Percentiles rank a stretch among this genome's conserved stretches.
phyloP scores from a whole-genome alignment of 2,888 invertebrate species.

The Adelphocoris suturalis region DNA sequence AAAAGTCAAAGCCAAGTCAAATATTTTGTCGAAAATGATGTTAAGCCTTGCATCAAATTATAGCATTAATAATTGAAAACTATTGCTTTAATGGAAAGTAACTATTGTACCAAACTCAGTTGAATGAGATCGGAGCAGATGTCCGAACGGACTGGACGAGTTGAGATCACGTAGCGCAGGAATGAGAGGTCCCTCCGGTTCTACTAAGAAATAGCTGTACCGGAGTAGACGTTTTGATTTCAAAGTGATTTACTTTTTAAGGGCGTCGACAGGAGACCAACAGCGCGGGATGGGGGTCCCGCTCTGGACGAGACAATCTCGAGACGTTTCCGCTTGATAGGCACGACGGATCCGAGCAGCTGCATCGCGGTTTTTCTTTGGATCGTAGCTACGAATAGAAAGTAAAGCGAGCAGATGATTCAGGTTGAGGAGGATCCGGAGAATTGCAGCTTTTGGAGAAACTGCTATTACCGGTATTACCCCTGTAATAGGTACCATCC shows the following conservation, averaged over 20 bases:
- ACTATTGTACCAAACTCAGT: background rate
- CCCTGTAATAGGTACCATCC: no score
- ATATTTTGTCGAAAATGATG: no score
- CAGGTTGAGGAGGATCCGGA: background rate
- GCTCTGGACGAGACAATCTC: background rate
- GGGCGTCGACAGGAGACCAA: background rate
- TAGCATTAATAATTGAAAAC: no score
- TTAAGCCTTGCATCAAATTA: no score
- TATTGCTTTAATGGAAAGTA: background rate
- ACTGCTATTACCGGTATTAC: no score
- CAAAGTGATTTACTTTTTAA: conserved; percentile 3
- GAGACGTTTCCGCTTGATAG: conserved; percentile 33
- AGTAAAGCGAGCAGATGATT: background rate
- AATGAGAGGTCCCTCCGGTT: conserved; percentile 12
- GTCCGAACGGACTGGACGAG: background rate
- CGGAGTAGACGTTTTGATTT: conserved; percentile 24
- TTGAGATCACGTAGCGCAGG: conserved; percentile 19
- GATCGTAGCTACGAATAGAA: conserved; percentile 6
- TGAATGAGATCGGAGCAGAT: background rate
- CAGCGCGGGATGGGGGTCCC: no score
- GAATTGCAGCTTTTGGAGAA: no score
- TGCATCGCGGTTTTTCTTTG: background rate
- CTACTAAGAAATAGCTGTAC: conserved; percentile 26
- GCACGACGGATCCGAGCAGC: conserved; percentile 11
- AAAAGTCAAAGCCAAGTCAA: no score